Evolutionary conservation across 2,888 invertebrate species (phyloP), one percentile per base, ranked within the genome.

Genomic region (Aporophyla nigra): DNA sequence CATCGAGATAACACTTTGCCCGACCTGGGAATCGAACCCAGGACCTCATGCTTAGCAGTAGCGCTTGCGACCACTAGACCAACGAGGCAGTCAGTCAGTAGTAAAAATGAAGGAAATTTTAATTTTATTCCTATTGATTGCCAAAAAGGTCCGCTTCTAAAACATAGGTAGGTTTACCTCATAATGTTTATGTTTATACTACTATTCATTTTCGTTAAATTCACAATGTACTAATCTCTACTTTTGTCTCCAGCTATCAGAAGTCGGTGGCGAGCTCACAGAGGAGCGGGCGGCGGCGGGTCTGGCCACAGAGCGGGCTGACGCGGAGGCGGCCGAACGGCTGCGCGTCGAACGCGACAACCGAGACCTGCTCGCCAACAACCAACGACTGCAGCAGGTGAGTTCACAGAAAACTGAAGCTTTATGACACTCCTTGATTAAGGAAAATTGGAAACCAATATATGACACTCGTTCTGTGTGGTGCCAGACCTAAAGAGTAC

Each of bases 201-300:
- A 40, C 5, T 40, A 40, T 40, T 40, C 5, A 6, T 40, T 40
- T 40, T 40, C 5, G 12, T 46, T 12, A 46, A 46, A 10, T 46
- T 46, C 10, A 51, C 10, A 51, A 51, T 51, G 19, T 27, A 51
- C 12, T 68, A 67, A 80, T 69, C 12, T 49, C 68, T 66, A 70
- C 1, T 75, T 78, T 89, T 88, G 72, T 85, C 95, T 94, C 0
- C 96, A 99, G 99, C 96, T 99, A 92, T 98, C 99, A 90, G 99
- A 99, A 95, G 98, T 99, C 96, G 98, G 98, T 76, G 98, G 99
- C 46, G 99, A 99, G 94, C 97, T 99, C 86, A 98, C 98, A 4
- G 99, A 99, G 93, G 99, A 99, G 93, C 98, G 99, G 88, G 98
- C 98, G 5, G 98, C 99, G 5, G 98, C 99, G 9, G 98, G 98